These are phyloP conservation scores for Leptopterna dolabrata DNA, from an alignment of 2,888 invertebrate species.

Conservation along the genomic window DNA sequence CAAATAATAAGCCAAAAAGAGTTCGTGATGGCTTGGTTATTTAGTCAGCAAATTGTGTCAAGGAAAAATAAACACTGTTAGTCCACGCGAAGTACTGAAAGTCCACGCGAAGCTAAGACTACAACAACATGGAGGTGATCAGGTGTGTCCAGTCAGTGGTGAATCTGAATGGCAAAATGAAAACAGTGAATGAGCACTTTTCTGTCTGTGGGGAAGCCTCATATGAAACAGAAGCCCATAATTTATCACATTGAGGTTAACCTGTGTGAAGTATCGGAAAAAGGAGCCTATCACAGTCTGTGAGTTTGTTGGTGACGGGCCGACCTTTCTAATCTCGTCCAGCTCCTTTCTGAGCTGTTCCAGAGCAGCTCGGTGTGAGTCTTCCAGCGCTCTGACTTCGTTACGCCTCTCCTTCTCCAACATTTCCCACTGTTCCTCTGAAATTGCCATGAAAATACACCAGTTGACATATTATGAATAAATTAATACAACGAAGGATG, in stretches of 20 bases:
- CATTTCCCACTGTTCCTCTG: constrained; percentile 76
- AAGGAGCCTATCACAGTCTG: constrained; percentile 49
- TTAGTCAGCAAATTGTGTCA: too few species aligned
- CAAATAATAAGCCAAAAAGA: too few species aligned
- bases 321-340: constrained; percentile 58
- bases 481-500: too few species aligned
- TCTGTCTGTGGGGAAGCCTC: constrained; percentile 23
- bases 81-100: neutral
- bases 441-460: constrained; percentile 60
- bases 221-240: constrained; percentile 12
- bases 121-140: neutral
- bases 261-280: constrained; percentile 53
- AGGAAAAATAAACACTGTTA: too few species aligned
- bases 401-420: constrained; percentile 74
- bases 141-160: neutral
- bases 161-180: neutral
- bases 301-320: constrained; percentile 45
- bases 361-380: constrained; percentile 71
- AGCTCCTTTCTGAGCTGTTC: constrained; percentile 69
- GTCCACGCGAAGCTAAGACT: neutral
- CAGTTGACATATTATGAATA: too few species aligned
- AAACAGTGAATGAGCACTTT: constrained; percentile 20
- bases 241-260: constrained; percentile 37
- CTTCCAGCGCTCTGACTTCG: constrained; percentile 73
- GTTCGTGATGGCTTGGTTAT: too few species aligned